phyloP scores from a whole-genome alignment of 2,113 vertebrate genomes.

The Motacilla tschutschensis region DNA sequence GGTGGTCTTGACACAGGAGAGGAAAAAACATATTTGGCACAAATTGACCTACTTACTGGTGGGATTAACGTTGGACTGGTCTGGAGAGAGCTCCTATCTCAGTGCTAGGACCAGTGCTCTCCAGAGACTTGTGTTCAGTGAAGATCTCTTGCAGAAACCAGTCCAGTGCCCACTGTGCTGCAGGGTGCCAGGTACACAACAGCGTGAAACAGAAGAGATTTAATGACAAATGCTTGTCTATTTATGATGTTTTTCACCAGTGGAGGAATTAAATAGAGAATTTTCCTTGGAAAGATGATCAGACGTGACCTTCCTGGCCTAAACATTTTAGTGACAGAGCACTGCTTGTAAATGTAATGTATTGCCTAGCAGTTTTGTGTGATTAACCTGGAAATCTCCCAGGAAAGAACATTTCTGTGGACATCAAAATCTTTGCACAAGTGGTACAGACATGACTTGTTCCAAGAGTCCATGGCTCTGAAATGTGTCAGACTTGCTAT shows the following conservation, averaged over 20 bases:
- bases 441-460: not conserved
- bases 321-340: not conserved
- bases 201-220: not conserved
- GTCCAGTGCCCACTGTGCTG: not conserved
- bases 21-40: not conserved
- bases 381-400: not conserved
- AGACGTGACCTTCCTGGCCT: not conserved
- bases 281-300: not conserved
- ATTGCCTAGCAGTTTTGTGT: not conserved
- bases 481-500: not conserved
- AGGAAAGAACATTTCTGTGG: not conserved
- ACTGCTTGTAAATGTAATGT: not conserved
- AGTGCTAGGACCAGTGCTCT: not conserved
- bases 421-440: not conserved
- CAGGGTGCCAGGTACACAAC: not conserved
- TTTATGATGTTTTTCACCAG: not conserved
- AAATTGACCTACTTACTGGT: not conserved
- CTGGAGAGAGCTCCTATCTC: not conserved
- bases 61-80: not conserved
- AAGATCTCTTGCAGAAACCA: not conserved
- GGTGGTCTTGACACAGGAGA: not conserved
- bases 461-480: not conserved
- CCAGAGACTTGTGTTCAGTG: not conserved
- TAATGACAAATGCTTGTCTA: not conserved
- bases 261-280: not conserved